Percentiles rank a stretch among this genome's conserved stretches.
phyloP scores from a whole-genome alignment of 2,888 invertebrate genomes.

The Eledona agricola region DNA sequence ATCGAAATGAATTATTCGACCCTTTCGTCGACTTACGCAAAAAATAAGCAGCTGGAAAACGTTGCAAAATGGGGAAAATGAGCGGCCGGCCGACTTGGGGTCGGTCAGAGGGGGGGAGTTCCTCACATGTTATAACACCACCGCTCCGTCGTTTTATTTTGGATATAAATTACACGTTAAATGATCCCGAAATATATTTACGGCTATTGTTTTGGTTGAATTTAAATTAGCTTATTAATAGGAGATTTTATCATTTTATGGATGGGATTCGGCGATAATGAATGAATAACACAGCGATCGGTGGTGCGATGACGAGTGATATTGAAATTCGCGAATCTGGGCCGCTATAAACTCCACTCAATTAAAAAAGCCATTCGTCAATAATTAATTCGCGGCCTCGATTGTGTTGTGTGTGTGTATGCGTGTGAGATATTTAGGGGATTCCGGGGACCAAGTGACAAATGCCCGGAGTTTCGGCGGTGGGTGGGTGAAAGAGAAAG shows the following conservation, averaged over 20 bases:
- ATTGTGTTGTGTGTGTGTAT: constrained; percentile 42
- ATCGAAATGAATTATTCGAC: constrained; percentile 24
- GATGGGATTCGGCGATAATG: constrained; percentile 18
- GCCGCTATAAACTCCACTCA: constrained; percentile 1
- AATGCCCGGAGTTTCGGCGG: constrained; percentile 41
- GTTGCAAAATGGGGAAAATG: neutral
- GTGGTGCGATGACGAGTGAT: constrained; percentile 1
- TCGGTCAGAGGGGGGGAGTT: constrained; percentile 13
- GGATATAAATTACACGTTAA: constrained; percentile 53
- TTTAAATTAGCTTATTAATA: constrained; percentile 56
- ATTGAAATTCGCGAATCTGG: neutral
- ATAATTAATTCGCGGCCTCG: constrained; percentile 46
- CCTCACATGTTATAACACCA: constrained; percentile 36
- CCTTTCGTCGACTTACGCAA: constrained; percentile 3
- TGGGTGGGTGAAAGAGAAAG: constrained; percentile 53
- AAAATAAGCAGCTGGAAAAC: constrained; percentile 1
- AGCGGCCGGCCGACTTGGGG: no score
- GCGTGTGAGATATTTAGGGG: constrained; percentile 40
- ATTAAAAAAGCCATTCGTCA: constrained; percentile 33
- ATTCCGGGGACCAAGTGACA: constrained; percentile 41
- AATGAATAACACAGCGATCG: constrained; percentile 5
- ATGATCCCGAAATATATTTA: constrained; percentile 53
- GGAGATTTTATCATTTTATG: constrained; percentile 51
- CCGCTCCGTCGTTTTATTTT: constrained; percentile 48
- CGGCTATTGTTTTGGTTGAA: constrained; percentile 53